Evolutionary conservation across 35 echinoderm and acorn worm species (phyloP), one percentile per base, ranked within the genome.

Genomic region (Ophioderma brevispina): DNA sequence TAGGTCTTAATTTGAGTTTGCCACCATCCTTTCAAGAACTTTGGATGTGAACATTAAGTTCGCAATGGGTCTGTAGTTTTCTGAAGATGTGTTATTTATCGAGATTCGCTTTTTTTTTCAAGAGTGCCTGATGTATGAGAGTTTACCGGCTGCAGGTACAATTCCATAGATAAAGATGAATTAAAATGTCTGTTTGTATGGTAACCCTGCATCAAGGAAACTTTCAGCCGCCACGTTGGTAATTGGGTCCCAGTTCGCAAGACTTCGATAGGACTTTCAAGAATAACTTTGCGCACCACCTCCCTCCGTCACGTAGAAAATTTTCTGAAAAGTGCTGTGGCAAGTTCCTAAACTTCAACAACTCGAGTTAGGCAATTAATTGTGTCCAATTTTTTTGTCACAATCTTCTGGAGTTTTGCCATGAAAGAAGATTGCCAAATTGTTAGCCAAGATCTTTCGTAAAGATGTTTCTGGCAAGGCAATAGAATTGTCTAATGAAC

Each of bases 11-110:
- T n/a, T n/a, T n/a, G n/a, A n/a, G n/a, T n/a, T n/a, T n/a, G 38
- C 35, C 37, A 81, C 64, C 19, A 85, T 70, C 55, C 39, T 91
- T 38, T 91, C 89, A 13, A 91, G 81, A 40, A 91, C 59, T 56
- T 91, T 91, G 37, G 23, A 42, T 0, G 85, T 33, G 70, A 91
- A 91, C 31, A 55, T 40, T 25, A 84, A 81, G 56, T 91, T 91
- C 8, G 89, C 80, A 43, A 91, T 83, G 55, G 89, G 89, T 76
- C 89, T 82, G 40, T 84, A 91, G n/a, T n/a, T 37, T 87, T 87
- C 63, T 87, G 75, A n/a, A 87, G 75, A n/a, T 31, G 21, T 39
- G 41, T 82, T 91, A n/a, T 8, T 17, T 34, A 38, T 91, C 89
- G 19, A 91, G 55, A 36, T 35, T 75, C 1, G 89, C 21, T 64